Percentiles rank a stretch among this genome's conserved stretches.
Conservation (phyloP, 2,888 invertebrate genomes). For the Phorcus lineatus region DNA sequence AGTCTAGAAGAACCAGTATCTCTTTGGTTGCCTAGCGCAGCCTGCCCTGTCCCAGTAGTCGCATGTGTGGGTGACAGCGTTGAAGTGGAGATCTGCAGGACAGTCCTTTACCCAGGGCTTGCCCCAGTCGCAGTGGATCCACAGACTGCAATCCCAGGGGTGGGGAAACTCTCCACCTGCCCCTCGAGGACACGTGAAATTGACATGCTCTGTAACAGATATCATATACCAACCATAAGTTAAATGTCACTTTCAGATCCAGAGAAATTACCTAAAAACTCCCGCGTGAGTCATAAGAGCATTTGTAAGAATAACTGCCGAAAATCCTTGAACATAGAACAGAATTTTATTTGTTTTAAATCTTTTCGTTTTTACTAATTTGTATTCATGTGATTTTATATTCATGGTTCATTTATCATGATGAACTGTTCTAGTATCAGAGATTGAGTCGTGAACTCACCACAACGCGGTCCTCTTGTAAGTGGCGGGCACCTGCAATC, state of each 20-base stretch:
- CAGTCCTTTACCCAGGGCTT: constrained; percentile 17
- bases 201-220: constrained; percentile 17
- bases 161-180: constrained; percentile 15
- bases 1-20: constrained; percentile 12
- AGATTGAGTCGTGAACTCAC: background rate
- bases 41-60: constrained; percentile 24
- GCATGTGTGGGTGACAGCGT: background rate
- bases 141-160: constrained; percentile 20
- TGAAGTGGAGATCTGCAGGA: constrained; percentile 28
- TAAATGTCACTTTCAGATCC: too few species aligned
- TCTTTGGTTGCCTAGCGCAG: background rate
- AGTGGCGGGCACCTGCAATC: constrained; percentile 20
- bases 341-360: too few species aligned
- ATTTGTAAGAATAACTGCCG: too few species aligned
- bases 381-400: too few species aligned
- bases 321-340: too few species aligned
- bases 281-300: too few species aligned
- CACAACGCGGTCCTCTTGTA: background rate
- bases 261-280: too few species aligned
- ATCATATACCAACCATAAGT: background rate
- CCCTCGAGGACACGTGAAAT: background rate
- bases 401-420: too few species aligned
- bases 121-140: constrained; percentile 29
- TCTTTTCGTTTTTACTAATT: too few species aligned
- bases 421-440: too few species aligned